Percentiles rank a stretch among this genome's conserved stretches.
Conservation (phyloP, 1,140 invertebrate genomes). For the Hestina assimilis region DNA sequence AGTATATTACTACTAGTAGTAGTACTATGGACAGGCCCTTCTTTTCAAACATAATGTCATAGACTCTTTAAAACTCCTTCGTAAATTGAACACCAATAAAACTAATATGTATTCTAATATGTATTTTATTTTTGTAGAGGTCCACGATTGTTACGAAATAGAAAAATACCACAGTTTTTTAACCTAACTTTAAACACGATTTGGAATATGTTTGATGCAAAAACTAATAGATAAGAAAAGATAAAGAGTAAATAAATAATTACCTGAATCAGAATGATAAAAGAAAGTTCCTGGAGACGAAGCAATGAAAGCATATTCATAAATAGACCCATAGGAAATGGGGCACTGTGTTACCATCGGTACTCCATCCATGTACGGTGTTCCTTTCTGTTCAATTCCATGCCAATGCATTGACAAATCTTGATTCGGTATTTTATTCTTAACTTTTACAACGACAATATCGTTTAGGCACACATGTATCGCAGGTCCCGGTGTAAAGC, state of each 20-base stretch:
- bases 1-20: too few relatives aligned
- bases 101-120: too few relatives aligned
- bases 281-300: slow-evolving; percentile 83
- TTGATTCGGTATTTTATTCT: slow-evolving; percentile 84
- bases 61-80: neutral
- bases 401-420: slow-evolving; percentile 87
- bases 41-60: neutral
- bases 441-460: slow-evolving; percentile 88
- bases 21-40: too few relatives aligned
- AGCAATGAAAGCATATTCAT: slow-evolving; percentile 86
- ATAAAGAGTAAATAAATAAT: too few relatives aligned
- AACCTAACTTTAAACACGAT: too few relatives aligned
- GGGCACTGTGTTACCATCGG: slow-evolving; percentile 88
- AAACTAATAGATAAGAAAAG: too few relatives aligned
- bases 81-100: too few relatives aligned
- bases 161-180: too few relatives aligned
- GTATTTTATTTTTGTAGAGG: too few relatives aligned
- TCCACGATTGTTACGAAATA: too few relatives aligned
- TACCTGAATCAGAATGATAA: slow-evolving; percentile 84
- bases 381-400: slow-evolving; percentile 85
- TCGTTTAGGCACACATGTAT: slow-evolving; percentile 93
- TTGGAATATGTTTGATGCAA: too few relatives aligned
- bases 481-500: slow-evolving; percentile 87
- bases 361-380: slow-evolving; percentile 90
- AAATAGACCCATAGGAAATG: slow-evolving; percentile 84